Base-by-base conservation (phyloP, 2,113 vertebrate species). In the Misgurnus anguillicaudatus region DNA sequence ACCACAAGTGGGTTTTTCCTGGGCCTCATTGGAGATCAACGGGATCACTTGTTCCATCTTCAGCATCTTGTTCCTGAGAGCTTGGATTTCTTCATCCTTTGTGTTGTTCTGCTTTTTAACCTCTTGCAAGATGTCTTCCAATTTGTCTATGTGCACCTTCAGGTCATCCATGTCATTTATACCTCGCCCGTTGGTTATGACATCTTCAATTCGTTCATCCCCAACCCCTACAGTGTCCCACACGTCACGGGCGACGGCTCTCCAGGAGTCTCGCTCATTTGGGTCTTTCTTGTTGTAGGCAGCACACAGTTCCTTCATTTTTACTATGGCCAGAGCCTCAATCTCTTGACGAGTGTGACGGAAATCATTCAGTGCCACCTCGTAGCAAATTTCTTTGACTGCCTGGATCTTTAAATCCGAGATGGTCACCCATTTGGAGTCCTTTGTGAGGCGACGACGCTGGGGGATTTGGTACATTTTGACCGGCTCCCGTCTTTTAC, bases 381-480 rank as follows among this genome's bases (percentile, higher is more conserved):
- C 98, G 36, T 99, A 99, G 89, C 98, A 99, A 78, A 99, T 98
- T 89, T 99, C 97, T 89, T 99, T 99, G 38, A 99, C 98, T 0
- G 98, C 98, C 89, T 99, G 98, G 90, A 99, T 99, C 91, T 99
- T 99, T 84, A 99, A 90, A 87, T 99, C 98, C 5, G 98, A 99
- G 88, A 99, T 95, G 66, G 97, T 99, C 81, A 99, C 97, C 98
- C 97, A 99, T 74, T 98, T 98, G 81, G 97, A 96, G 90, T 99
- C 98, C 87, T 98, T 99, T 89, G 95, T 97, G 86, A 99, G 94
- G 61, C 96, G 95, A 21, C 97, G 94, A 3, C 94, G 94, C 38
- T 98, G 97, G 45, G 98, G 98, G 80, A 99, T 94, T 89, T 98
- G 96, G 93, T 99, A 99, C 95, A 98, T 97, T 94, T 97, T 97